Base-by-base conservation (phyloP, 2,888 invertebrate species). In the Drepanosiphum platanoidis region DNA sequence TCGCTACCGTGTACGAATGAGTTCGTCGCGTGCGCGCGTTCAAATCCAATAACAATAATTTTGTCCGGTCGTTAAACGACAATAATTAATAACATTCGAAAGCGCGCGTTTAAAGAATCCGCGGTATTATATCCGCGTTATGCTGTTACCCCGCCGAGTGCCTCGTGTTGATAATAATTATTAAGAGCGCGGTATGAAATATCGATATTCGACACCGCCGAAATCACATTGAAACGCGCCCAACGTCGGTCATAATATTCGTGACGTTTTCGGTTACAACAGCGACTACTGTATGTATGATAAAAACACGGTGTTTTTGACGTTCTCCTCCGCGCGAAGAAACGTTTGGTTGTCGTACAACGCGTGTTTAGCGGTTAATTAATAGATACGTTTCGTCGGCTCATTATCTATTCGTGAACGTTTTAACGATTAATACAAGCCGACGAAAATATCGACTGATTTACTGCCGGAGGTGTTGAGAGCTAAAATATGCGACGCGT, bases 401-500 rank as follows among this genome's bases (percentile, higher is more conserved):
- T 61, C 27, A 61, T 27, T n/a, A 61, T 61, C 61, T 27, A 61
- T 36, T 36, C 36, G 27, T 61, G 36, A 77, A 18, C 66, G 22
- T 66, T 66, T 79, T 68, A 68, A 68, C 34, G 34, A 46, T 39
- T 61, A 78, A 46, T 8, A n/a, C 66, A 46, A 8, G n/a, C 27
- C 34, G 7, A 46, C 52, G 1, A 34, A 68, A 42, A 39, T 58
- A 70, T 70, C 30, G 68, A 80, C 70, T 80, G 80, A 80, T 80
- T 80, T 80, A 80, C 52, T 15, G 70, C 70, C 22, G 18, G 34
- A 58, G 27, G 70, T 70, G 80, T 52, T 58, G 70, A 80, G 52
- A 70, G 11, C 70, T n/a, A 36, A 52, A 70, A 52, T 39, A 18
- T 32, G 34, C 32, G 3, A 79, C 32, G 46, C 22, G 58, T 22